Evolutionary conservation across 2,888 invertebrate species (phyloP).

Genomic region (Pheosia tremula): DNA sequence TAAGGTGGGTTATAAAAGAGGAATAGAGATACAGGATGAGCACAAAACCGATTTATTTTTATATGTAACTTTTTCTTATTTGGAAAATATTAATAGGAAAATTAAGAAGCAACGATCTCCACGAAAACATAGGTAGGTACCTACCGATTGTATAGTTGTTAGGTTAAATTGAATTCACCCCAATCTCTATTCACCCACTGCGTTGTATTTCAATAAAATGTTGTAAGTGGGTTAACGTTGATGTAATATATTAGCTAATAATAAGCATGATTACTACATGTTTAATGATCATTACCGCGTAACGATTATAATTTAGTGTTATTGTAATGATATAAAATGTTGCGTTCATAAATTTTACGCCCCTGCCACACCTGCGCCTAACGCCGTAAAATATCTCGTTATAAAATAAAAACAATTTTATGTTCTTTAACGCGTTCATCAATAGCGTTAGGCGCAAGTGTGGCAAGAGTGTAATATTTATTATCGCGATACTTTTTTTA

Average conservation of each 20-base stretch:
- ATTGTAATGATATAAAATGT: background rate
- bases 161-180: background rate
- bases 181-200: background rate
- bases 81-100: no score
- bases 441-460: no score
- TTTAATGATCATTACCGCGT: conserved; percentile 3
- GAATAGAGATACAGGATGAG: background rate
- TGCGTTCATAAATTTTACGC: no score
- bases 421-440: no score
- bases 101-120: background rate
- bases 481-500: conserved; percentile 13
- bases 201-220: background rate
- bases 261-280: conserved; percentile 7
- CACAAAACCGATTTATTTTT: background rate
- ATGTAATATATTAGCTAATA: conserved; percentile 2
- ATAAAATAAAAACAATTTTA: no score
- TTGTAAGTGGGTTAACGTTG: conserved; percentile 1
- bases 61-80: no score
- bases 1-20: background rate
- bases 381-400: no score
- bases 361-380: no score
- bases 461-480: no score
- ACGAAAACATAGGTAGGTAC: no score
- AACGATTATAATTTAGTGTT: background rate
- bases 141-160: background rate